A percentile compares a stretch with the other conserved stretches of the same genome.
Conservation (phyloP, 2,797 vertebrate species). For the Crypturellus tataupa region DNA sequence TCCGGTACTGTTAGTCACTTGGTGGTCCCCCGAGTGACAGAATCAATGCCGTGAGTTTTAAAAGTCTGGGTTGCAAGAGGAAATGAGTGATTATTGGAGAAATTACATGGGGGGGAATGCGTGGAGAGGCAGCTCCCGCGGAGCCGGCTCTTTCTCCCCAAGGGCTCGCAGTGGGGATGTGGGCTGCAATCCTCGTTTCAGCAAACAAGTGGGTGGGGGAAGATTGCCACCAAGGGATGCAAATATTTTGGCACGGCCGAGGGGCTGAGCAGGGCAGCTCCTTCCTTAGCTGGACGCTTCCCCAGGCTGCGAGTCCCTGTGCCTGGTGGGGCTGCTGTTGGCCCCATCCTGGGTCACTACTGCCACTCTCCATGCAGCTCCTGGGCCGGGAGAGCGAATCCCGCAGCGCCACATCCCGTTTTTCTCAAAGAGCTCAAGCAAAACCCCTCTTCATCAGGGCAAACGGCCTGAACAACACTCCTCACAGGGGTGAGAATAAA, state of each 20-base stretch:
- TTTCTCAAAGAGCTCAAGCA: neutral
- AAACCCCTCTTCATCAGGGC: slow-evolving; percentile 3
- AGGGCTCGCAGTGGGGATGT: neutral
- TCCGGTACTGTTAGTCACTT: slow-evolving; percentile 56
- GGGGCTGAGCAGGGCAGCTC: neutral
- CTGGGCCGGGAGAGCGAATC: neutral
- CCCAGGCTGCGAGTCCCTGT: too few relatives aligned
- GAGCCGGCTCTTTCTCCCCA: neutral
- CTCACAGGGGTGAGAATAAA: slow-evolving; percentile 53
- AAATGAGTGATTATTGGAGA: slow-evolving; percentile 44
- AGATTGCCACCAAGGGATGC: neutral
- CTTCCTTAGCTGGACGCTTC: neutral
- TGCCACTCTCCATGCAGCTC: neutral
- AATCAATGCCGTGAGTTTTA: slow-evolving; percentile 51
- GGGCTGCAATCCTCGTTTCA: neutral
- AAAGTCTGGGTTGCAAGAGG: slow-evolving; percentile 10
- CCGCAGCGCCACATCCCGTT: neutral
- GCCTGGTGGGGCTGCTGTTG: neutral
- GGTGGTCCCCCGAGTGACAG: slow-evolving; percentile 66
- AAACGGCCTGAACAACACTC: slow-evolving; percentile 35
- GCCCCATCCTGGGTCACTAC: neutral
- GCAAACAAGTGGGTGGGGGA: neutral
- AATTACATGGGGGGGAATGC: neutral
- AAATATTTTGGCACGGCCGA: neutral
- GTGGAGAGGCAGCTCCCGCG: neutral